phyloP scores from a whole-genome alignment of 2,797 vertebrate species.

The Lacerta agilis region DNA sequence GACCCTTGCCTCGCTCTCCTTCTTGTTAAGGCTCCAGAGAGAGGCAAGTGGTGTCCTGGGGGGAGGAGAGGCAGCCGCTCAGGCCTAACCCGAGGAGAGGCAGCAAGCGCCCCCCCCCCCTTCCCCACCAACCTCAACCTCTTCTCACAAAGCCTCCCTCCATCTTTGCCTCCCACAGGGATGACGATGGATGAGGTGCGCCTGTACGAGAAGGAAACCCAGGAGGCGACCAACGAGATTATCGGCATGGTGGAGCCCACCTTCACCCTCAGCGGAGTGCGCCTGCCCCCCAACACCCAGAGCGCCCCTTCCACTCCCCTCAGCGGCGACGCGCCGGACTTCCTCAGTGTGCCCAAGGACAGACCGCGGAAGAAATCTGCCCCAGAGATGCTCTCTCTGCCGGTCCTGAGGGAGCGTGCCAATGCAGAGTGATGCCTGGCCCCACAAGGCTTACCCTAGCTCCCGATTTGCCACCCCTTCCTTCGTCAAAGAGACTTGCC shows the following conservation, averaged over 20 bases:
- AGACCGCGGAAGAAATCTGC: conserved; percentile 76
- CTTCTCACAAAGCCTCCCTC: not conserved
- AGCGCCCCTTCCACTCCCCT: conserved; percentile 75
- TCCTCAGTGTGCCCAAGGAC: conserved; percentile 74
- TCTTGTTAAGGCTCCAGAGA: no score
- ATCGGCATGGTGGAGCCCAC: conserved; percentile 76
- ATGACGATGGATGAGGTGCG: conserved; percentile 91
- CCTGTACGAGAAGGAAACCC: conserved; percentile 84
- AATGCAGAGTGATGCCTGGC: conserved; percentile 30
- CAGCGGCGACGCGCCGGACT: conserved; percentile 74
- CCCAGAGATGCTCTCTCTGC: conserved; percentile 75
- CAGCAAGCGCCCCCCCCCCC: no score
- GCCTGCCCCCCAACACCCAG: conserved; percentile 58
- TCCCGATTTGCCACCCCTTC: rapidly evolving
- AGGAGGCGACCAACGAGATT: conserved; percentile 88
- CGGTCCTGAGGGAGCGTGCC: conserved; percentile 64
- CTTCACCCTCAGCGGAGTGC: conserved; percentile 72
- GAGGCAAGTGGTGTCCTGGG: no score
- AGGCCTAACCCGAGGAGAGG: no score
- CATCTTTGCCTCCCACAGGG: conserved; percentile 69
- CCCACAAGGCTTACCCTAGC: rapidly evolving
- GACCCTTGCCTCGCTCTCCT: no score
- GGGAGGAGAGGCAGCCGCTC: no score
- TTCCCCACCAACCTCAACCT: not conserved
- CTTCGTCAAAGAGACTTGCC: not conserved